Base-by-base conservation (phyloP, 23 tunicate species). In the Ciona savignyi region DNA sequence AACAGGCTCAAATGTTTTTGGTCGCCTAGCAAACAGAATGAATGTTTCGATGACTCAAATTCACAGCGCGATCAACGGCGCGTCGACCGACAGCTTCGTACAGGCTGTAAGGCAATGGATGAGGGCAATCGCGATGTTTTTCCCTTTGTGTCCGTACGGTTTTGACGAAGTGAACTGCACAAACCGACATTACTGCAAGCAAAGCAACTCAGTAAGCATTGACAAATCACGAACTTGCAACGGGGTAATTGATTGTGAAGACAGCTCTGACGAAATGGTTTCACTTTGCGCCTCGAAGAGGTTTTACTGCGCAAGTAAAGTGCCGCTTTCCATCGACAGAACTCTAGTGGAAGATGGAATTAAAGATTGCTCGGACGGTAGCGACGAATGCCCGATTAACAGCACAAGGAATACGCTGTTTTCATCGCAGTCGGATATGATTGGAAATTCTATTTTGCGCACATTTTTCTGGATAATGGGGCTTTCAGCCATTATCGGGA, bases 161-260 rank as follows among this genome's bases (percentile, higher is more conserved):
- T 42, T 42, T 42, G 56, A 42, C 56, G 56, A 42, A 15, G 56
- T 42, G 15, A 42, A 42, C 56, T 42, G 56, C 56, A 42, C 56
- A 42, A 42, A 42, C 56, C 56, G 56, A 15, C 56, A 42, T 42
- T 42, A 42, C 56, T 42, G 56, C 56, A 42, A 42, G 15, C 56
- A 42, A 42, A 15, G 56, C 56, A 15, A 42, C 11, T 42, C 56
- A 15, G 56, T 69, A 3, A 69, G 25, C 51, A 69, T 69, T 22
- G 34, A 24, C 11, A 69, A 2, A 23, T 22, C 51, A 3, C 15
- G 34, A 0, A 34, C 34, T 20, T 69, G 73, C 73, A 51, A 69
- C 22, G 73, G 73, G 25, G 32, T 29, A 32, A 20, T 31, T 4
- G 73, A 69, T 23, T 69, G 73, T 23, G 73, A 69, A 51, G 73